Evolutionary conservation across 2,797 vertebrate genomes (phyloP).

Genomic region (Pseudochaenichthys georgianus): DNA sequence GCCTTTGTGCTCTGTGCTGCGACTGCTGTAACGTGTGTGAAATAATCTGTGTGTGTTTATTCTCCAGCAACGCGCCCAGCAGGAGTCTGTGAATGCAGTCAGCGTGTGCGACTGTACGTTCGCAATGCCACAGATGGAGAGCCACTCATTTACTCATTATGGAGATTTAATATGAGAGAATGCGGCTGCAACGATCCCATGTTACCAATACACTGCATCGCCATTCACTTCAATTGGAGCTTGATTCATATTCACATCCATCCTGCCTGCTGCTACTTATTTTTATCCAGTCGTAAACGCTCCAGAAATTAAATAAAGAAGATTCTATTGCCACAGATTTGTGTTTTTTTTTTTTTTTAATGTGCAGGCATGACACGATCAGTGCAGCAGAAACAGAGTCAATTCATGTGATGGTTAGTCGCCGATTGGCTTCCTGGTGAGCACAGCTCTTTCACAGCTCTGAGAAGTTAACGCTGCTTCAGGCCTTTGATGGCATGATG

Average conservation of each 20-base stretch:
- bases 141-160: slow-evolving; percentile 81
- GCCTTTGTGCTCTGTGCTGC: slow-evolving; percentile 57
- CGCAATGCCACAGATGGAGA: slow-evolving; percentile 80
- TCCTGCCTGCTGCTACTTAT: slow-evolving; percentile 18
- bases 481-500: slow-evolving; percentile 63
- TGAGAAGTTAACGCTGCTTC: slow-evolving; percentile 66
- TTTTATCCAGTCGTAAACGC: slow-evolving; percentile 29
- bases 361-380: slow-evolving; percentile 39
- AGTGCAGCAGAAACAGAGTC: slow-evolving; percentile 57
- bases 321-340: slow-evolving; percentile 30
- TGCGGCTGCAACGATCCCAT: slow-evolving; percentile 49
- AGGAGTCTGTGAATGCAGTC: slow-evolving; percentile 69
- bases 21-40: slow-evolving; percentile 59
- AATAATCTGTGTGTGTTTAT: slow-evolving; percentile 75
- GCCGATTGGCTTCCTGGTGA: slow-evolving; percentile 68
- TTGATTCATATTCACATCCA: slow-evolving; percentile 34
- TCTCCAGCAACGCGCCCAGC: slow-evolving; percentile 78
- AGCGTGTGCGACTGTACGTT: slow-evolving; percentile 76
- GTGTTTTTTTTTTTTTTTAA: slow-evolving; percentile 34
- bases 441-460: slow-evolving; percentile 64
- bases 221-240: slow-evolving; percentile 33
- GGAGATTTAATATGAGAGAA: slow-evolving; percentile 68
- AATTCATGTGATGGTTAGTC: slow-evolving; percentile 65
- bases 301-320: slow-evolving; percentile 27
- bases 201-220: slow-evolving; percentile 38